phyloP scores from a whole-genome alignment of 2,113 vertebrate species.

The Maylandia zebra region DNA sequence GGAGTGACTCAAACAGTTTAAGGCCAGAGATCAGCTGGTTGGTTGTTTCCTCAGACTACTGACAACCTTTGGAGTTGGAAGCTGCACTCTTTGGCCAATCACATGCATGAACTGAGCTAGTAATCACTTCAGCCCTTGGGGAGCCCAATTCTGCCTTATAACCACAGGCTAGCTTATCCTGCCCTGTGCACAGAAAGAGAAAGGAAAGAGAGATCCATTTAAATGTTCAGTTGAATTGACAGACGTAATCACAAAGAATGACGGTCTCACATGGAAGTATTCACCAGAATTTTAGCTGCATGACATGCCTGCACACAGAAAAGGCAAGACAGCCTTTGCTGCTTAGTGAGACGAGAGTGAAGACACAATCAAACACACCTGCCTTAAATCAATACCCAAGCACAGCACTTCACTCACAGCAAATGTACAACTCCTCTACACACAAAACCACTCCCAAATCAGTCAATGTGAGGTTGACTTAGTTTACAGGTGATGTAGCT shows the following conservation, averaged over 20 bases:
- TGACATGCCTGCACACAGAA: background rate
- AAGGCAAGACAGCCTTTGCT: background rate
- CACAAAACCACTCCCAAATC: background rate
- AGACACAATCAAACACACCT: background rate
- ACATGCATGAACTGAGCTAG: background rate
- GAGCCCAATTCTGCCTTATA: background rate
- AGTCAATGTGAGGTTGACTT: background rate
- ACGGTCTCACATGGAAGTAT: background rate
- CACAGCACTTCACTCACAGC: background rate
- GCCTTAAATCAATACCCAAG: background rate
- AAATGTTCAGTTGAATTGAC: background rate
- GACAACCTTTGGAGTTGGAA: background rate
- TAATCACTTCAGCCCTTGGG: background rate
- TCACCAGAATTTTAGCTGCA: background rate
- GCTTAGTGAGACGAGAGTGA: background rate
- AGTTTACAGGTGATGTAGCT: background rate
- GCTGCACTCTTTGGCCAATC: background rate
- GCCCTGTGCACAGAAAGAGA: background rate
- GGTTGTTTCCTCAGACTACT: background rate
- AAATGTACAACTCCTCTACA: background rate
- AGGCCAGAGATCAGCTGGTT: background rate
- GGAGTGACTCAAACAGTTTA: background rate
- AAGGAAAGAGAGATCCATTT: background rate
- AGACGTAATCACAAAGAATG: background rate
- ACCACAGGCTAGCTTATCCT: background rate